Percentiles rank a stretch among this genome's conserved stretches.
These are phyloP conservation scores for Pachycephus smyrnensis DNA, from an alignment of 2,888 invertebrate genomes.

Conservation along the genomic window DNA sequence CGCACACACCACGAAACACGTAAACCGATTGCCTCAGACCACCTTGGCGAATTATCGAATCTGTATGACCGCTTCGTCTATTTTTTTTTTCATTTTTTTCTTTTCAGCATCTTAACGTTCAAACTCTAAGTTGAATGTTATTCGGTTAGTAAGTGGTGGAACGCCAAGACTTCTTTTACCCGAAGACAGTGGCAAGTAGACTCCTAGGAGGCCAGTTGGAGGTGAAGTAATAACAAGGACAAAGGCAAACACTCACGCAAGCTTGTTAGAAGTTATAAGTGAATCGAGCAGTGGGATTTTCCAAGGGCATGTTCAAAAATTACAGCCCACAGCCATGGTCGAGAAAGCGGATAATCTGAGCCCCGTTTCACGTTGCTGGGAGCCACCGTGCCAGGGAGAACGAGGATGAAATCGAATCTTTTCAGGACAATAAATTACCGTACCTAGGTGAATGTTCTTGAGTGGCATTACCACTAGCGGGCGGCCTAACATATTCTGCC, in stretches of 20 bases:
- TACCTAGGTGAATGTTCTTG: constrained; percentile 92
- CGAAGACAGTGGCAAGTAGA: no score
- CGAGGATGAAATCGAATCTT: neutral
- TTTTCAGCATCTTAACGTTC: no score
- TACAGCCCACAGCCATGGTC: no score
- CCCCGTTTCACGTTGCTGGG: no score
- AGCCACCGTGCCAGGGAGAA: neutral
- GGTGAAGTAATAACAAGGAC: constrained; percentile 30
- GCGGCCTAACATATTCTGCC: constrained; percentile 97
- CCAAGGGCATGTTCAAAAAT: no score
- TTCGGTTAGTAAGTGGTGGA: no score
- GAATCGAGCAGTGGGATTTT: no score
- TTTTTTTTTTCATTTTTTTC: no score
- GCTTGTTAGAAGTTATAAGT: constrained; percentile 33
- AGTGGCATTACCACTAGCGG: constrained; percentile 93
- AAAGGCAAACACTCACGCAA: constrained; percentile 54
- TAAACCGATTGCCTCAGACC: neutral
- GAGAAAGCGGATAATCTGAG: constrained; percentile 25
- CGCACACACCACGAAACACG: constrained; percentile 30
- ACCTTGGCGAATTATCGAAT: neutral
- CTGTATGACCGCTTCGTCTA: no score
- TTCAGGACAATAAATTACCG: constrained; percentile 46
- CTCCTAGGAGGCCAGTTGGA: constrained; percentile 17
- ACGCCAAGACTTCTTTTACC: no score
- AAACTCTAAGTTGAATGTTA: no score